These are phyloP conservation scores for Micromesistius poutassou DNA, from an alignment of 2,797 vertebrate genomes.

Conservation along the genomic window DNA sequence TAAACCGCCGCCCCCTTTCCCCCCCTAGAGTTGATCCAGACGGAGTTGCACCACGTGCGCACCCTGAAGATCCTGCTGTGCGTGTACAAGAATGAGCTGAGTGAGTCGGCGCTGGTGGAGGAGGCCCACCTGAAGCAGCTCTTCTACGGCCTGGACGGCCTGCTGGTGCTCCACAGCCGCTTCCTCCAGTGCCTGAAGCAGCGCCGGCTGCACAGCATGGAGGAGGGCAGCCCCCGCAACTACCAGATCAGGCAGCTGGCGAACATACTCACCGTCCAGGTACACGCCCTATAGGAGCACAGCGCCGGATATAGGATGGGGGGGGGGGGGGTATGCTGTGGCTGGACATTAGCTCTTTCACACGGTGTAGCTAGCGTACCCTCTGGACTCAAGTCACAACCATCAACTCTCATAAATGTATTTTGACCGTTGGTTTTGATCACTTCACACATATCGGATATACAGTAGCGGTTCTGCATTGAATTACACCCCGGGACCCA, in stretches of 20 bases:
- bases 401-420: not conserved
- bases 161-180: conserved; percentile 76
- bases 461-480: too few relatives aligned
- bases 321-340: too few relatives aligned
- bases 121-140: conserved; percentile 70
- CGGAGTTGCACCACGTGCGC: conserved; percentile 89
- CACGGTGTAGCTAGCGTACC: not conserved
- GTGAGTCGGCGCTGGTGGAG: conserved; percentile 75
- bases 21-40: conserved; percentile 87
- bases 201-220: conserved; percentile 70
- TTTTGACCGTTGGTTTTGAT: not conserved
- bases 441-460: not conserved
- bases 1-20: not conserved
- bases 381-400: not conserved
- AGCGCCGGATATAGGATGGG: not conserved
- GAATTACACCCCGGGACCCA: too few relatives aligned
- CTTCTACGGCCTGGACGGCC: conserved; percentile 74
- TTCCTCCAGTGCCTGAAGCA: conserved; percentile 82
- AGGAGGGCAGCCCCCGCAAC: conserved; percentile 77
- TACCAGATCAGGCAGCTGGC: conserved; percentile 83
- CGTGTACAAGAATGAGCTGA: conserved; percentile 82
- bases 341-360: not conserved
- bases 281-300: conserved; percentile 39
- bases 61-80: conserved; percentile 85
- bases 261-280: conserved; percentile 85